Evolutionary conservation across 1,140 invertebrate species (phyloP).

Genomic region (Bursaphelenchus mucronatus): DNA sequence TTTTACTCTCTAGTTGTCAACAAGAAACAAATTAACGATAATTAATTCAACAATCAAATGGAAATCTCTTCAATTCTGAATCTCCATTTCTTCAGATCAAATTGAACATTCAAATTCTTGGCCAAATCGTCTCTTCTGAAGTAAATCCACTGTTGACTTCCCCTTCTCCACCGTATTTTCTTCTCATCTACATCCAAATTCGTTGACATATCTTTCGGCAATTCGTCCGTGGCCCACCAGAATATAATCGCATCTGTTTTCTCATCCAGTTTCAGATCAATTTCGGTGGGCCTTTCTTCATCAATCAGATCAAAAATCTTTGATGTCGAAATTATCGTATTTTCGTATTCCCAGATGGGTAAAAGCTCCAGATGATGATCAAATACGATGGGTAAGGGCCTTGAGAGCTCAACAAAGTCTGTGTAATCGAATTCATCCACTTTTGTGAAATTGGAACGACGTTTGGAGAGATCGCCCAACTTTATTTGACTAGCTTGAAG

Average conservation of each 20-base stretch:
- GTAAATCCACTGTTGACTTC: slow-evolving; percentile 11
- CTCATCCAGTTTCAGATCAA: neutral
- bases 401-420: slow-evolving; percentile 11
- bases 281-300: neutral
- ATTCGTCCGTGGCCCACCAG: neutral
- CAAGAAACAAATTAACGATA: too few species aligned
- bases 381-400: slow-evolving; percentile 3
- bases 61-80: too few species aligned
- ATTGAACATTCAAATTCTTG: neutral
- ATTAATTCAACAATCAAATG: too few species aligned
- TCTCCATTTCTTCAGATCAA: neutral
- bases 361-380: slow-evolving; percentile 16
- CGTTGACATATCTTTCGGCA: neutral
- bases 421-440: slow-evolving; percentile 17
- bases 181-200: neutral
- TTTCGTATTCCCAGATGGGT: slow-evolving; percentile 13
- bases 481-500: slow-evolving; percentile 5
- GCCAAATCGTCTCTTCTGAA: slow-evolving; percentile 1
- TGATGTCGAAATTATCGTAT: neutral
- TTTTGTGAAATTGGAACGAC: neutral
- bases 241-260: slow-evolving; percentile 15
- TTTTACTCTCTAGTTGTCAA: too few species aligned
- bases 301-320: neutral
- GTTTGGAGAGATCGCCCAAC: slow-evolving; percentile 1
- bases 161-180: slow-evolving; percentile 1